These are phyloP conservation scores for Brenthis hecate DNA, from an alignment of 2,888 invertebrate species.

Conservation along the genomic window DNA sequence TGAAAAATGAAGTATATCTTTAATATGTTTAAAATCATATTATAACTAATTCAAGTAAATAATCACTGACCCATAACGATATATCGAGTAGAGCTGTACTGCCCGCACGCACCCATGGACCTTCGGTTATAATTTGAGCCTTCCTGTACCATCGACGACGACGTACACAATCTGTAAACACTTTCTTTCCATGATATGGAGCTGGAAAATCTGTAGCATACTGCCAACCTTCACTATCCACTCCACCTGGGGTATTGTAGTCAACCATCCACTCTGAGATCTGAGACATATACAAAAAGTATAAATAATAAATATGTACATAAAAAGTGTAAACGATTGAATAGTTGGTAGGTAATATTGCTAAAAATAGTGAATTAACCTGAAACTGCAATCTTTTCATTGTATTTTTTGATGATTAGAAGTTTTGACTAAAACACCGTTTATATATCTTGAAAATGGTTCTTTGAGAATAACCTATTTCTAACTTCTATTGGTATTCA, in stretches of 20 bases:
- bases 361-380: too few relatives aligned
- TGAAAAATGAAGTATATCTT: constrained; percentile 37
- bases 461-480: too few relatives aligned
- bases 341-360: too few relatives aligned
- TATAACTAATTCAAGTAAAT: not conserved
- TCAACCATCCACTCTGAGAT: constrained; percentile 96
- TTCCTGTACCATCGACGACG: constrained; percentile 92
- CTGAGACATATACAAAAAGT: constrained; percentile 54
- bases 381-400: too few relatives aligned
- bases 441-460: too few relatives aligned
- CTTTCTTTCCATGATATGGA: constrained; percentile 91
- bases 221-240: constrained; percentile 96
- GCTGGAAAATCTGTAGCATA: constrained; percentile 96
- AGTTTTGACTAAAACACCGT: too few relatives aligned
- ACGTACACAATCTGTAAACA: constrained; percentile 94
- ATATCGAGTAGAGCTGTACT: constrained; percentile 92
- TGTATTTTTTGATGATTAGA: too few relatives aligned
- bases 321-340: not conserved
- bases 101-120: constrained; percentile 95
- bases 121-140: constrained; percentile 90
- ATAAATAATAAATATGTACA: not conserved
- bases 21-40: not conserved
- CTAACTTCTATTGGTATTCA: too few relatives aligned
- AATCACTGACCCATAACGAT: constrained; percentile 84
- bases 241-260: constrained; percentile 93